Evolutionary conservation across 2,888 invertebrate species (phyloP), one percentile per base, ranked within the genome.

Genomic region (Cotesia congregata): DNA sequence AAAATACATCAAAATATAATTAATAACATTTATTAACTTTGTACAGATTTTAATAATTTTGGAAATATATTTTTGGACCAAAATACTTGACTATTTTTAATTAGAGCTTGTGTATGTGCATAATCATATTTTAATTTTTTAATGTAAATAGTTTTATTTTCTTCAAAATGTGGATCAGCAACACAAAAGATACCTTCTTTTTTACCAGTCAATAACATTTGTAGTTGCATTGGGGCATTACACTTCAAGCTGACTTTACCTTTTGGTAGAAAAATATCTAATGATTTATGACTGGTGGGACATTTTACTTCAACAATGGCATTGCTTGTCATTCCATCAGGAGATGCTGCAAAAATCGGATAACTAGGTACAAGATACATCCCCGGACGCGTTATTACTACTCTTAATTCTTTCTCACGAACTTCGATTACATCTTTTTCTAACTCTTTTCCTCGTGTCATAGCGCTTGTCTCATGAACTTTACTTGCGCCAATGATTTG

Each of bases 11-110:
- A 67, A 64, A 73, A 9, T 67, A 50, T n/a, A 17, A 17, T 30
- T 7, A 60, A 64, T 41, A 39, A 69, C 12, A 38, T 69, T 40
- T 12, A 12, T n/a, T 68, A 59, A 67, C 41, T 72, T 71, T 61
- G 7, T 62, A 72, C 76, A 64, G 74, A 69, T n/a, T 75, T 64
- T 7, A 74, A 59, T 15, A 77, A 12, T 17, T 40, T 60, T n/a
- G 77, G 75, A 75, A 74, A 77, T 61, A 77, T 72, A 75, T 67
- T 67, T 68, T 72, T 72, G n/a, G 9, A 67, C 75, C 75, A 75
- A 64, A 75, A 71, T 20, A 12, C 30, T 30, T n/a, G 17, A 7
- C 39, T 64, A 62, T 75, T 74, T 64, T 72, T 39, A 15, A 75
- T 61, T 20, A 76, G 15, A 15, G 40, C 64, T 50, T 50, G 17